Conservation (phyloP, 2,113 vertebrate genomes). For the Mirza zaza region DNA sequence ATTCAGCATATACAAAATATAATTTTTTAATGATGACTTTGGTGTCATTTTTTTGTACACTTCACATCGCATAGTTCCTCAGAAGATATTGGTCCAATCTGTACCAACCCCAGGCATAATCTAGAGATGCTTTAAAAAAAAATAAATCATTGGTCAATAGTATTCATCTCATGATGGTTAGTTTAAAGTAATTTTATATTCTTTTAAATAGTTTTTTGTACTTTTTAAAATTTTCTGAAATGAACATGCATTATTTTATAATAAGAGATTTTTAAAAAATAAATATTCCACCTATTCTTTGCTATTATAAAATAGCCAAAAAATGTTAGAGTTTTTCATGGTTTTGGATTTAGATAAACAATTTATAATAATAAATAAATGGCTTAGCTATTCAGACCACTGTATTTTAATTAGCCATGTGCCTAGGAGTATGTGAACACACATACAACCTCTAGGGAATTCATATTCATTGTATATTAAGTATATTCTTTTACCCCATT, state of each 20-base stretch:
- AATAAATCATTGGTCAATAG: background rate
- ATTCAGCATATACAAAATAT: background rate
- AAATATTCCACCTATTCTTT: background rate
- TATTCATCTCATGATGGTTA: background rate
- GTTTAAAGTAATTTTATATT: background rate
- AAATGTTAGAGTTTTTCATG: background rate
- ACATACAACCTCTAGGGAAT: background rate
- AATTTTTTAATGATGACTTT: background rate
- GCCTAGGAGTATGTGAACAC: background rate
- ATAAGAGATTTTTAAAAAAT: background rate
- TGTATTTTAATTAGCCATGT: background rate
- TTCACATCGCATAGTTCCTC: background rate
- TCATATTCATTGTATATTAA: background rate
- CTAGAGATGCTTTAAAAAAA: background rate
- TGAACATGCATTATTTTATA: background rate
- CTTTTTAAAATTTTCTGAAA: background rate
- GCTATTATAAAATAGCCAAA: background rate
- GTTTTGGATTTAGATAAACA: slow-evolving; percentile 38
- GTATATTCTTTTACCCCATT: background rate
- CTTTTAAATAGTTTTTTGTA: background rate
- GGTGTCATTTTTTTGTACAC: background rate
- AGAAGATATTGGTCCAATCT: background rate
- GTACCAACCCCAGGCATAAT: background rate
- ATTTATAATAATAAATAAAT: slow-evolving; percentile 12
- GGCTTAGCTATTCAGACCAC: background rate